Evolutionary conservation across 2,797 vertebrate genomes (phyloP).

Genomic region (Cyclura pinguis): DNA sequence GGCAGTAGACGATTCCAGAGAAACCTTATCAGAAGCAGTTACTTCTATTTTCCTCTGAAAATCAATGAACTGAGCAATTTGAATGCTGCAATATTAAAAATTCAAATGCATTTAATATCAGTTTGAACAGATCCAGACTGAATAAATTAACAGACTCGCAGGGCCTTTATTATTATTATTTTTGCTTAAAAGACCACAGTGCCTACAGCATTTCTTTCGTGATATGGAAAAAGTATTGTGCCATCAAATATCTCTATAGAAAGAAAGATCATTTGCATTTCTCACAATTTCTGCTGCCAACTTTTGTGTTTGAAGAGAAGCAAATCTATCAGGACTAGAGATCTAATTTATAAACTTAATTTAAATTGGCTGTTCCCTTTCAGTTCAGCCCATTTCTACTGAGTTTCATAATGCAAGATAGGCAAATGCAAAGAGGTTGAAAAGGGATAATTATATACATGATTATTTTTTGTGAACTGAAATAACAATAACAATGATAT

Average conservation of each 20-base stretch:
- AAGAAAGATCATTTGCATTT: constrained; percentile 67
- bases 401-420: constrained; percentile 59
- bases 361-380: constrained; percentile 64
- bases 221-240: constrained; percentile 40
- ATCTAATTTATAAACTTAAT: constrained; percentile 69
- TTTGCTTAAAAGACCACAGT: constrained; percentile 39
- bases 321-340: constrained; percentile 61
- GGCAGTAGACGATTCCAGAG: constrained; percentile 12
- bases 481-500: constrained; percentile 48
- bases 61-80: constrained; percentile 58
- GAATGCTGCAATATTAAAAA: constrained; percentile 52
- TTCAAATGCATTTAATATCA: constrained; percentile 61
- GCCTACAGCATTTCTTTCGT: constrained; percentile 36
- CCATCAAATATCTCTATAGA: constrained; percentile 61
- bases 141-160: constrained; percentile 50
- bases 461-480: constrained; percentile 63
- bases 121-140: constrained; percentile 55
- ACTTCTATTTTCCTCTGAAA: constrained; percentile 53
- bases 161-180: constrained; percentile 34
- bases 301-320: constrained; percentile 48
- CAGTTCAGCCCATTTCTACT: constrained; percentile 49
- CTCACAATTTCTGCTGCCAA: constrained; percentile 62
- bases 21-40: constrained; percentile 40
- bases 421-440: constrained; percentile 44
- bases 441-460: constrained; percentile 61